Evolutionary conservation across 2,888 invertebrate genomes (phyloP).

Genomic region (Pogonocherus hispidulus): DNA sequence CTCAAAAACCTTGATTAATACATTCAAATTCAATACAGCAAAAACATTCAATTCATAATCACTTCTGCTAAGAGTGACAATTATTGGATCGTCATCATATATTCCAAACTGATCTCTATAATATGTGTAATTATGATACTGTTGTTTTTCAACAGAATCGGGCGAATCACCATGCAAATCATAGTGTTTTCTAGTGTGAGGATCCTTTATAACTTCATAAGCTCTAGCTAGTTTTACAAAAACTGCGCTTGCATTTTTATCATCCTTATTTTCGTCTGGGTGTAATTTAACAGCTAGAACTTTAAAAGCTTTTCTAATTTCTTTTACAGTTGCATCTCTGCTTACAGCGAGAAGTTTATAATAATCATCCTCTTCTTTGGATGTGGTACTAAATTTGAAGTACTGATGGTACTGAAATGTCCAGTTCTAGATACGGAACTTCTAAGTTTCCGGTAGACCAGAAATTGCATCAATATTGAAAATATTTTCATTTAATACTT

Average conservation of each 20-base stretch:
- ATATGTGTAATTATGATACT: slow-evolving; percentile 85
- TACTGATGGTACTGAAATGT: no score
- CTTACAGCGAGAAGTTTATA: slow-evolving; percentile 70
- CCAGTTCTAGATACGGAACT: no score
- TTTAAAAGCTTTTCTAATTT: slow-evolving; percentile 82
- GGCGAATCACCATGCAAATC: slow-evolving; percentile 83
- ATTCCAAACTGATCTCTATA: slow-evolving; percentile 87
- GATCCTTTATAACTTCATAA: slow-evolving; percentile 89
- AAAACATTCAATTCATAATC: no score
- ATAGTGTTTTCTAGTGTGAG: slow-evolving; percentile 82
- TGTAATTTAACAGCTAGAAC: slow-evolving; percentile 78
- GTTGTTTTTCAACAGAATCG: slow-evolving; percentile 71
- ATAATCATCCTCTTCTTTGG: slow-evolving; percentile 53
- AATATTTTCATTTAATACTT: no score
- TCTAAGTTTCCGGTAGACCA: no score
- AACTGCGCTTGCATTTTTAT: slow-evolving; percentile 79
- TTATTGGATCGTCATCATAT: slow-evolving; percentile 87
- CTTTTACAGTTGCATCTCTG: slow-evolving; percentile 76
- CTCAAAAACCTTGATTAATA: no score
- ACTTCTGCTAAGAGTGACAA: slow-evolving; percentile 81
- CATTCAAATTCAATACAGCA: no score
- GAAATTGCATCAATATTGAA: no score
- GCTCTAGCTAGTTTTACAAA: slow-evolving; percentile 86
- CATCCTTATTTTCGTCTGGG: slow-evolving; percentile 83
- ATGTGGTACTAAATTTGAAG: no score